Evolutionary conservation across 2,888 invertebrate genomes (phyloP).

Genomic region (Philopedon plagiatum): DNA sequence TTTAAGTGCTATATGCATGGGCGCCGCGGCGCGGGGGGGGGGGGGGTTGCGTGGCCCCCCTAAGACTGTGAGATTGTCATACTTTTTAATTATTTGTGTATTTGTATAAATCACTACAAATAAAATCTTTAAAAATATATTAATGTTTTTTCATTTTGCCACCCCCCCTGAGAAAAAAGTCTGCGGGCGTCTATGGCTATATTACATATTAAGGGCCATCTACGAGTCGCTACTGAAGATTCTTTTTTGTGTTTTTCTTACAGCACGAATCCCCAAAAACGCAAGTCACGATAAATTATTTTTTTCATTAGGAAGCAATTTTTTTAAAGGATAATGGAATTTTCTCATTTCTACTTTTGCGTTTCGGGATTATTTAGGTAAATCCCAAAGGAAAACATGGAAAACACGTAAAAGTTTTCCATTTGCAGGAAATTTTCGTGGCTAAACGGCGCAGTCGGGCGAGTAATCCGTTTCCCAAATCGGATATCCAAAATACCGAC

Average conservation of each 20-base stretch:
- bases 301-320: slow-evolving; percentile 20
- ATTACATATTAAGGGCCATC: too few species aligned
- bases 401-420: slow-evolving; percentile 33
- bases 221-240: background rate
- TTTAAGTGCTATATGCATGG: too few species aligned
- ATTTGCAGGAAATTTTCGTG: slow-evolving; percentile 24
- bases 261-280: background rate
- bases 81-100: too few species aligned
- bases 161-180: too few species aligned
- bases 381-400: slow-evolving; percentile 28
- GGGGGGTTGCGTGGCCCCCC: too few species aligned
- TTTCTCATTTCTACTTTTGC: slow-evolving; percentile 27
- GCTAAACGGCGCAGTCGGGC: slow-evolving; percentile 13
- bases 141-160: too few species aligned
- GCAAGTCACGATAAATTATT: slow-evolving; percentile 5
- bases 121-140: too few species aligned
- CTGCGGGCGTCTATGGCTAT: too few species aligned
- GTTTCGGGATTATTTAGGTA: slow-evolving; percentile 19
- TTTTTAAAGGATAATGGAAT: slow-evolving; percentile 19
- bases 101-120: too few species aligned
- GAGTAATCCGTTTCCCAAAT: slow-evolving; percentile 23
- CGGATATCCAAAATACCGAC: slow-evolving; percentile 19
- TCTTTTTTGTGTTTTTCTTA: background rate
- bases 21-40: too few species aligned
- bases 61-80: too few species aligned